Conservation (phyloP, 1,140 invertebrate genomes). For the Fopius arisanus region DNA sequence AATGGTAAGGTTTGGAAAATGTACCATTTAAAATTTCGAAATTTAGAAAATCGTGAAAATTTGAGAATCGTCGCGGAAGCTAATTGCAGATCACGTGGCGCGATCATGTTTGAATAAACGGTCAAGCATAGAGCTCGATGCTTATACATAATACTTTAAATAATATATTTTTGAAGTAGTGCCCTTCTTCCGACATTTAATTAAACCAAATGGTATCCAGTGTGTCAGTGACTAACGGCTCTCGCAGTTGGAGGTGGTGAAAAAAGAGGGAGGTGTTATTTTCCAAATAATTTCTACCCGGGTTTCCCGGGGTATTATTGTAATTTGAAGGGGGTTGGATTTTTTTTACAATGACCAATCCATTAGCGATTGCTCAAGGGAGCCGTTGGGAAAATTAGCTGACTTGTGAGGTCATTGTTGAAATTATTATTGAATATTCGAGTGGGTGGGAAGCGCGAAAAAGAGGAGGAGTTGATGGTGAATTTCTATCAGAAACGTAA, state of each 20-base stretch:
- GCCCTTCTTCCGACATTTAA: background rate
- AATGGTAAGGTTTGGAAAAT: no score
- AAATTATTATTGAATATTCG: background rate
- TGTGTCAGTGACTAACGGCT: constrained; percentile 16
- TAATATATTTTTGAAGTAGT: background rate
- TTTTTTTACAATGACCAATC: background rate
- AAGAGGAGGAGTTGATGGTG: background rate
- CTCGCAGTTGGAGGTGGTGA: constrained; percentile 1
- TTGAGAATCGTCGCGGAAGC: no score
- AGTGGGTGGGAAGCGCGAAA: constrained; percentile 6
- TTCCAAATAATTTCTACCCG: background rate
- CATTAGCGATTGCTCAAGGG: constrained; percentile 15
- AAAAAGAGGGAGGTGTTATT: background rate
- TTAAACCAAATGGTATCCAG: constrained; percentile 4
- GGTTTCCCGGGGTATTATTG: background rate
- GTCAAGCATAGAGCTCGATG: no score
- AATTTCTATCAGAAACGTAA: background rate
- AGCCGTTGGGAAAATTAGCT: background rate
- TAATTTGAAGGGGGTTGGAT: background rate
- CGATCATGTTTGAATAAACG: no score
- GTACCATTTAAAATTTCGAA: no score
- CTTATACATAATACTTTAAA: background rate
- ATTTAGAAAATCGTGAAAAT: no score
- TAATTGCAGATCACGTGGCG: no score
- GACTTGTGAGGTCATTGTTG: background rate